Conservation (phyloP, 2,888 invertebrate species). For the Dendrolimus pini region DNA sequence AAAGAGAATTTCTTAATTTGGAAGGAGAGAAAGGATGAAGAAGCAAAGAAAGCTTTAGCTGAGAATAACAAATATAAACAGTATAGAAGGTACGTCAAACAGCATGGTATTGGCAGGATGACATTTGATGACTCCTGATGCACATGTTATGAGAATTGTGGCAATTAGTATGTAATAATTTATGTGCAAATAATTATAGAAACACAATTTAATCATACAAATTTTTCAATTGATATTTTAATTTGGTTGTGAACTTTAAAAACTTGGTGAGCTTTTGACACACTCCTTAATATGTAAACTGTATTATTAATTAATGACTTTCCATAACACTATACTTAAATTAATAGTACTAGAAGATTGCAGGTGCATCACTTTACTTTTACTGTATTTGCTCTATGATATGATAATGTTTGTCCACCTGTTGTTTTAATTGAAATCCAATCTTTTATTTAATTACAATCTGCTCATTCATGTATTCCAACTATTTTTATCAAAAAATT, state of each 20-base stretch:
- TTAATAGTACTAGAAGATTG: too few relatives aligned
- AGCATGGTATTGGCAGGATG: conserved; percentile 92
- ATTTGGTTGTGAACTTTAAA: conserved; percentile 9
- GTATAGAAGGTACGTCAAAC: conserved; percentile 92
- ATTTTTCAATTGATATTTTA: conserved; percentile 7
- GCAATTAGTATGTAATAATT: not conserved
- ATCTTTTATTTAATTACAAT: too few relatives aligned
- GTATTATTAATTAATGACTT: too few relatives aligned
- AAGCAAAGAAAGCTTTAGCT: conserved; percentile 88
- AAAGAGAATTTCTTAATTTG: conserved; percentile 86
- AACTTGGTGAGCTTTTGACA: too few relatives aligned
- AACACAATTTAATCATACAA: not conserved
- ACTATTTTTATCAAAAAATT: too few relatives aligned
- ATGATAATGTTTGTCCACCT: too few relatives aligned
- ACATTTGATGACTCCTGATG: conserved; percentile 90
- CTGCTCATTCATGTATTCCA: too few relatives aligned
- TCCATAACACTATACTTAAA: too few relatives aligned
- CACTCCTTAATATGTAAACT: too few relatives aligned
- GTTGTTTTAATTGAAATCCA: too few relatives aligned
- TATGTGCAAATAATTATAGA: not conserved
- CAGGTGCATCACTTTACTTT: too few relatives aligned
- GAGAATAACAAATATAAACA: conserved; percentile 92
- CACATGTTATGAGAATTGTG: not conserved
- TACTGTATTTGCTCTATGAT: too few relatives aligned
- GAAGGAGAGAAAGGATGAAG: conserved; percentile 90